Conservation (phyloP, 2,797 vertebrate genomes). For the Onychomys arenicola region DNA sequence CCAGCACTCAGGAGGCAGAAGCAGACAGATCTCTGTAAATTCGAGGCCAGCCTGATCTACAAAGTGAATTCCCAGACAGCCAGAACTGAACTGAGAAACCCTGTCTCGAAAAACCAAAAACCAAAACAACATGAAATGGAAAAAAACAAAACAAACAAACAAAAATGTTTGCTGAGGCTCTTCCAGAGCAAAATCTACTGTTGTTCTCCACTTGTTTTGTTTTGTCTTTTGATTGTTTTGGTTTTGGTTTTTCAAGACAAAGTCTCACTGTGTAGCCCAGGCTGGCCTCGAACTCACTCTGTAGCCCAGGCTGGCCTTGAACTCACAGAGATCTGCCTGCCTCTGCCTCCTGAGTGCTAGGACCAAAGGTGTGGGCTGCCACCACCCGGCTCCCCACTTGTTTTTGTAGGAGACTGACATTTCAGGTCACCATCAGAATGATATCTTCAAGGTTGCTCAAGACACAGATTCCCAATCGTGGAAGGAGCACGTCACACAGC, state of each 20-base stretch:
- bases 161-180: not conserved
- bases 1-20: not conserved
- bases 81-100: not conserved
- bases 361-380: too few species aligned
- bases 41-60: not conserved
- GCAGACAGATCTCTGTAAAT: not conserved
- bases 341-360: not conserved
- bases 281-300: not conserved
- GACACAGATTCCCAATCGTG: slow-evolving; percentile 52
- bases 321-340: not conserved
- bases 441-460: slow-evolving; percentile 52
- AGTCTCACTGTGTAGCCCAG: not conserved
- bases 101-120: not conserved
- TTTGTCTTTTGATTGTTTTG: not conserved
- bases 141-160: too few species aligned
- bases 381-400: not conserved
- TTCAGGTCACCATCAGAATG: not conserved
- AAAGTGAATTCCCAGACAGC: not conserved
- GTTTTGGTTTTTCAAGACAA: not conserved
- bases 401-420: not conserved
- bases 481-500: slow-evolving; percentile 5
- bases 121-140: too few species aligned
- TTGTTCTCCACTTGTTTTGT: not conserved
- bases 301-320: not conserved
- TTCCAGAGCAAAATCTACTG: slow-evolving; percentile 23